These are phyloP conservation scores for Holothuria scabra DNA, from an alignment of 53 echinoderm and acorn worm species.

Conservation along the genomic window DNA sequence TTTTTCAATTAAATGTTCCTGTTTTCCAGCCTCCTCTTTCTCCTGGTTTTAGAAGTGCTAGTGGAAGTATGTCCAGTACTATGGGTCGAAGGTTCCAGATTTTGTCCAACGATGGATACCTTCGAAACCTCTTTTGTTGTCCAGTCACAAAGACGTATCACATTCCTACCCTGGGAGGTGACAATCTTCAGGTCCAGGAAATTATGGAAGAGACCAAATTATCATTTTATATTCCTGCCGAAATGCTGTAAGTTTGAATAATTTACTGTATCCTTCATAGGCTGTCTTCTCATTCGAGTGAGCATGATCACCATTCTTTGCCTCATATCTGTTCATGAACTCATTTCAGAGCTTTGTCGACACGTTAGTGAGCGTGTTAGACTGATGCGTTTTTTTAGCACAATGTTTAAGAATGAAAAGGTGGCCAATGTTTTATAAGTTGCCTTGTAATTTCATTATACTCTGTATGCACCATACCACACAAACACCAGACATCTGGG, in stretches of 20 bases:
- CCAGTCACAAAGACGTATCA: conserved; percentile 85
- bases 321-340: too few species aligned
- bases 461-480: too few species aligned
- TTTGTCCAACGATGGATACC: conserved; percentile 56
- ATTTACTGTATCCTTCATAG: too few species aligned
- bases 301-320: too few species aligned
- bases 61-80: conserved; percentile 33
- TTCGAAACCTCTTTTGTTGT: conserved; percentile 76
- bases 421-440: too few species aligned
- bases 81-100: conserved; percentile 44
- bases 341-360: too few species aligned
- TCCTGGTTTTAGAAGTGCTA: background rate
- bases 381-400: too few species aligned
- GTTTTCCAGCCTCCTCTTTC: conserved; percentile 38
- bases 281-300: too few species aligned
- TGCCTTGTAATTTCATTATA: too few species aligned
- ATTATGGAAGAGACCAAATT: conserved; percentile 88
- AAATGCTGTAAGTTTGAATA: conserved; percentile 82
- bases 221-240: conserved; percentile 80
- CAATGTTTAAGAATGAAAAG: too few species aligned
- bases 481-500: too few species aligned
- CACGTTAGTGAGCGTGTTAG: too few species aligned
- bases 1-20: background rate
- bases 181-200: conserved; percentile 84
- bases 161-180: conserved; percentile 68